Base-by-base conservation (phyloP, 2,888 invertebrate genomes). In the Phragmatobia fuliginosa region DNA sequence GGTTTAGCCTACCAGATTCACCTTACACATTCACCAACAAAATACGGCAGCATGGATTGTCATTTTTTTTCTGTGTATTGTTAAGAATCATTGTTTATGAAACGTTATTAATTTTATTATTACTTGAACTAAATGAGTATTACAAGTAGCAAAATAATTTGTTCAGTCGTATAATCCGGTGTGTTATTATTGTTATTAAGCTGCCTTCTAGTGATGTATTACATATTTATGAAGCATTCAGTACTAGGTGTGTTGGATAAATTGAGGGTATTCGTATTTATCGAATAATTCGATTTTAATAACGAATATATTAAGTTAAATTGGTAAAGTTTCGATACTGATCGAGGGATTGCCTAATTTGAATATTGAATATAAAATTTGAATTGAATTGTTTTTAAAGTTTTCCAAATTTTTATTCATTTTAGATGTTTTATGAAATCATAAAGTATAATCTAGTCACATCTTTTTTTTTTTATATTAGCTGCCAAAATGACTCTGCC, bases 301-400 rank as follows among this genome's bases (percentile, higher is more conserved):
- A 52, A 1, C 52, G 25, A 25, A 52, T 25, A 52, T 52, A 52
- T 25, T 52, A 52, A 52, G 52, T 52, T 28, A 56, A 28, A 56
- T 56, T 56, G 28, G 28, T 25, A 28, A 56, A 56, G 56, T 56
- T 56, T 56, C 28, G 28, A 52, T 28, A 56, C 56, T 56, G 25
- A 56, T 56, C 28, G 56, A 14, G 14, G 56, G 56, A 56, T 56
- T 56, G 28, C 56, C 16, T 56, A 7, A 28, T 56, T 25, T 28
- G 28, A 56, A 56, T 56, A 56, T 52, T 52, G 49, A 25, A 25
- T 52, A 25, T 52, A 4, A 52, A 52, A n/a, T 49, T 49, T n/a
- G n/a, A 49, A 52, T 52, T 52, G 25, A 25, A 52, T 52, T 52
- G 28, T 56, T 56, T 56, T 56, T 56, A 56, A 28, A 56, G 14